phyloP scores from a whole-genome alignment of 2,113 vertebrate genomes.

The Ceuthmochares aereus region DNA sequence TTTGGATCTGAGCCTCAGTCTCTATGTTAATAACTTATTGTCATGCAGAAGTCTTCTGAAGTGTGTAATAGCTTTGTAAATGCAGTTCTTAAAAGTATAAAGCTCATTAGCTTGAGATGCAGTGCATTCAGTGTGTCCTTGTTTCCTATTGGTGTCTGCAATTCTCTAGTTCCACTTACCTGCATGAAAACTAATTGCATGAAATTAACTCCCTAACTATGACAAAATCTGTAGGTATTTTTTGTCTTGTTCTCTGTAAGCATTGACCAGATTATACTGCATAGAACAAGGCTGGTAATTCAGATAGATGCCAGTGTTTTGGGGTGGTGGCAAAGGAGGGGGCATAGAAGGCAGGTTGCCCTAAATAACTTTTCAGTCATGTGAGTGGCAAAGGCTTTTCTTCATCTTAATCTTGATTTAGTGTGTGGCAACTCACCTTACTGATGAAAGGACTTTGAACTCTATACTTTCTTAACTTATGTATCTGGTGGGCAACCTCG shows the following conservation, averaged over 20 bases:
- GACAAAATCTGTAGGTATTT: background rate
- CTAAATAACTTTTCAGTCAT: background rate
- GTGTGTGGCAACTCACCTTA: background rate
- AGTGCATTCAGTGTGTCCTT: background rate
- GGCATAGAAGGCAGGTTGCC: background rate
- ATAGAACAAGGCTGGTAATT: background rate
- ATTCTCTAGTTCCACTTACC: background rate
- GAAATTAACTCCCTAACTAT: background rate
- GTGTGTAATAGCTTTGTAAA: background rate
- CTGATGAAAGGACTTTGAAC: background rate
- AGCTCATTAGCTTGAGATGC: background rate
- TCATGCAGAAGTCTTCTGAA: background rate
- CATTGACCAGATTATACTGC: background rate
- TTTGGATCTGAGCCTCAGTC: background rate
- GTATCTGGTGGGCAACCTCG: background rate
- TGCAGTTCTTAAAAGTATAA: background rate
- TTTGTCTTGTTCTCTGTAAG: background rate
- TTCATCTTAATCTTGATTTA: background rate
- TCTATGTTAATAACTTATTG: background rate
- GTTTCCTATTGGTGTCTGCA: background rate
- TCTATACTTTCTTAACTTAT: background rate
- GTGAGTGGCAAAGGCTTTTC: background rate
- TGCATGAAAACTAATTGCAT: slow-evolving; percentile 32
- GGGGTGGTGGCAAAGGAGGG: background rate
- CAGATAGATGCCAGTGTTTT: rapidly evolving